Percentiles rank a stretch among this genome's conserved stretches.
Conservation (phyloP, 2,113 vertebrate genomes). For the Athene cunicularia region DNA sequence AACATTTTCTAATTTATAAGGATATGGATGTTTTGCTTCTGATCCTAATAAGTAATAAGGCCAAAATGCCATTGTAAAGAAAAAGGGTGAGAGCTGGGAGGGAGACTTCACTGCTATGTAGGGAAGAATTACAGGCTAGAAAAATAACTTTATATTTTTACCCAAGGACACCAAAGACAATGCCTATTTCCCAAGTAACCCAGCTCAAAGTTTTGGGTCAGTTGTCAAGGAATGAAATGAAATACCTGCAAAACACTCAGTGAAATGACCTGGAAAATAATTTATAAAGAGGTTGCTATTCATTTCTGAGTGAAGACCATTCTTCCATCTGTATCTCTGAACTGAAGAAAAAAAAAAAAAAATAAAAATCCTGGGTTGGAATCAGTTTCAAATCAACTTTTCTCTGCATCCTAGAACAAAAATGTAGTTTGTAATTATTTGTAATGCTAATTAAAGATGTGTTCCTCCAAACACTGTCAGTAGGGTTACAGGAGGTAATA, state of each 20-base stretch:
- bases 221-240: conserved; percentile 33
- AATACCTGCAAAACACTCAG: conserved; percentile 28
- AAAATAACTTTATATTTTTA: background rate
- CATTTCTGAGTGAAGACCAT: background rate
- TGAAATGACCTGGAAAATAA: conserved; percentile 47
- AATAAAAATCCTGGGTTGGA: background rate
- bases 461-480: background rate
- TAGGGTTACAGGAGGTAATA: background rate
- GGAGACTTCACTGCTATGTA: background rate
- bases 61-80: conserved; percentile 8
- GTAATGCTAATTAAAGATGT: background rate
- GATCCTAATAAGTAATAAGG: conserved; percentile 40
- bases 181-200: background rate
- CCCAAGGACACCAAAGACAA: background rate
- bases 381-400: background rate
- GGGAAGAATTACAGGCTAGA: background rate
- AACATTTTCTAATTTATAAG: conserved; percentile 55
- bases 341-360: background rate
- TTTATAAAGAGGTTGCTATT: background rate
- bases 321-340: background rate
- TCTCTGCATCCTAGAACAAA: background rate
- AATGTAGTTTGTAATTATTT: background rate
- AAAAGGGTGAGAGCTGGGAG: background rate
- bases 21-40: conserved; percentile 46
- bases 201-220: conserved; percentile 31